Evolutionary conservation across 2,113 vertebrate species (phyloP).

Genomic region (Zingel zingel): DNA sequence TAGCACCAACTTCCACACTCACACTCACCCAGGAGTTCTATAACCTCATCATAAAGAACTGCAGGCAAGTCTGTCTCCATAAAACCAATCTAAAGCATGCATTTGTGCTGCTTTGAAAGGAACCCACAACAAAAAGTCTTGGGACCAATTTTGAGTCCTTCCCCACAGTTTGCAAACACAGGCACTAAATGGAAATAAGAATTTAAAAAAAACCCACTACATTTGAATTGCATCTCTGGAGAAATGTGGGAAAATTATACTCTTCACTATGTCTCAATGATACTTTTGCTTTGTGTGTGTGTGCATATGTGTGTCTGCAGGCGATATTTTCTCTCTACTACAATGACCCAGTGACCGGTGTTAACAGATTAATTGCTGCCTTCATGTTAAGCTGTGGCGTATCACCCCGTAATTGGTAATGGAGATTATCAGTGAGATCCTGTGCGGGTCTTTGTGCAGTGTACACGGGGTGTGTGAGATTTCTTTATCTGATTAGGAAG

Average conservation of each 20-base stretch:
- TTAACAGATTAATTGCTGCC: constrained; percentile 79
- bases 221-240: constrained; percentile 1
- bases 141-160: constrained; percentile 1
- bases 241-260: neutral
- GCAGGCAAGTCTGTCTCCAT: neutral
- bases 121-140: neutral
- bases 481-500: constrained; percentile 72
- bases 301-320: neutral
- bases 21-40: neutral
- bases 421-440: constrained; percentile 79
- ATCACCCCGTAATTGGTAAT: constrained; percentile 77
- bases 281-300: constrained; percentile 1
- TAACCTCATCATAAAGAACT: neutral
- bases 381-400: constrained; percentile 73
- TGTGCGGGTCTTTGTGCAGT: constrained; percentile 17
- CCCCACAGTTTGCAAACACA: neutral
- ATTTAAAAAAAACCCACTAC: too few species aligned
- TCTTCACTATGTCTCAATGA: neutral
- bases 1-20: too few species aligned
- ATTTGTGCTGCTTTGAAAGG: neutral
- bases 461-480: constrained; percentile 40
- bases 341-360: constrained; percentile 70
- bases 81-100: neutral
- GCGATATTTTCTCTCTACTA: constrained; percentile 37
- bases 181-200: neutral